Percentiles rank a stretch among this genome's conserved stretches.
Evolutionary conservation across 2,888 invertebrate genomes (phyloP).

Genomic region (Anaspis maculata): DNA sequence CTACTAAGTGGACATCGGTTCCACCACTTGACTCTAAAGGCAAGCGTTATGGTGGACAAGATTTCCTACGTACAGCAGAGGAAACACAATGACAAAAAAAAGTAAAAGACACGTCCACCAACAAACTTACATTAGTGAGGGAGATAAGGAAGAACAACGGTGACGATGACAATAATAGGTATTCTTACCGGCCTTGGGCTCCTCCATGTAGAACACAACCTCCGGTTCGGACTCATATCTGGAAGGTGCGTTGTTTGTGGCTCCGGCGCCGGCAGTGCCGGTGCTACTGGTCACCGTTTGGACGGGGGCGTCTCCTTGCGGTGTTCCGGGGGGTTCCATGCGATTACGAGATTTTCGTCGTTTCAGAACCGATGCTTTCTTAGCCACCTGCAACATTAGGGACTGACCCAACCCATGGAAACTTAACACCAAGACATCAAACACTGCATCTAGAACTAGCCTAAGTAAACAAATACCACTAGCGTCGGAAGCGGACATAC

Average conservation of each 20-base stretch:
- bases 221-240: conserved; percentile 53
- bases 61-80: too few relatives aligned
- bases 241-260: conserved; percentile 20
- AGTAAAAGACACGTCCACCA: neutral
- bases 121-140: conserved; percentile 2
- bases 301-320: conserved; percentile 22
- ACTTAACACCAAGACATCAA: conserved; percentile 43
- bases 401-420: conserved; percentile 51
- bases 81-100: too few relatives aligned
- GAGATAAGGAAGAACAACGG: conserved; percentile 7
- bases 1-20: too few relatives aligned
- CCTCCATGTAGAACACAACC: conserved; percentile 58
- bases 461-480: too few relatives aligned
- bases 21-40: too few relatives aligned
- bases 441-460: conserved; percentile 40
- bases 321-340: conserved; percentile 47
- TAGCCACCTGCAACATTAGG: conserved; percentile 64
- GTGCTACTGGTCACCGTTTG: too few relatives aligned
- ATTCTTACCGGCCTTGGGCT: conserved; percentile 52
- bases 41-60: too few relatives aligned
- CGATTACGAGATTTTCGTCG: conserved; percentile 59
- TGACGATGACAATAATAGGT: too few relatives aligned
- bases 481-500: neutral
- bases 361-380: conserved; percentile 64
- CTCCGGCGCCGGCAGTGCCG: too few relatives aligned